Percentiles rank a stretch among this genome's conserved stretches.
Evolutionary conservation across 2,888 invertebrate genomes (phyloP).

Genomic region (Cantharis flavilabris): DNA sequence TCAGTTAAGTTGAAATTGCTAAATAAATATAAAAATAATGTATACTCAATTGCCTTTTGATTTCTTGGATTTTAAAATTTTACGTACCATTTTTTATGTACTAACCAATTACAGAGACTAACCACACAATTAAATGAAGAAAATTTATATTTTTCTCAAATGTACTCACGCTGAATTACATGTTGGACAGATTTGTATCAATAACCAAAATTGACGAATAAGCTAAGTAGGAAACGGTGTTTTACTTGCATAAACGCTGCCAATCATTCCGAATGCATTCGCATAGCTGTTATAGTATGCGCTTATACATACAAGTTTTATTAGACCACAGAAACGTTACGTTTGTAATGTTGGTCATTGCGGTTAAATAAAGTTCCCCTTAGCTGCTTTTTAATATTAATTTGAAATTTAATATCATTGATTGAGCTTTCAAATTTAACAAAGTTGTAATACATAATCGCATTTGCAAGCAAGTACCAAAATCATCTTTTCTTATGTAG

Average conservation of each 20-base stretch:
- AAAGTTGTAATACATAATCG: neutral
- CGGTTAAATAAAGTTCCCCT: slow-evolving; percentile 9
- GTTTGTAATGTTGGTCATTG: slow-evolving; percentile 9
- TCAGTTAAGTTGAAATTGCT: neutral
- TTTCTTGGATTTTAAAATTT: neutral
- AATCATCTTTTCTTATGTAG: neutral
- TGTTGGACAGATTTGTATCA: neutral
- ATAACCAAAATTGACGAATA: slow-evolving; percentile 4
- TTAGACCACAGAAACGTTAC: slow-evolving; percentile 22
- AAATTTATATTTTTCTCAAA: slow-evolving; percentile 1
- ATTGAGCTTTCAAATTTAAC: neutral
- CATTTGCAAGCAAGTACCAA: neutral
- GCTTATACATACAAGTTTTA: slow-evolving; percentile 26
- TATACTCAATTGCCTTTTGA: neutral
- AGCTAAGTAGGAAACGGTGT: slow-evolving; percentile 26
- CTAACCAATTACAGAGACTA: neutral
- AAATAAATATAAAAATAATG: neutral
- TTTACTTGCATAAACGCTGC: slow-evolving; percentile 15
- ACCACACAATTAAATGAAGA: neutral
- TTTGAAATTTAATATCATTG: neutral
- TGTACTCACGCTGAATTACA: slow-evolving; percentile 1
- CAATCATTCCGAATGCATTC: slow-evolving; percentile 22
- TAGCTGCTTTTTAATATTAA: slow-evolving; percentile 1
- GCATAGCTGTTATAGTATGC: slow-evolving; percentile 11
- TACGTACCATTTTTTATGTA: neutral